Evolutionary conservation across 2,888 invertebrate species (phyloP).

Genomic region (Hypena proboscidalis): DNA sequence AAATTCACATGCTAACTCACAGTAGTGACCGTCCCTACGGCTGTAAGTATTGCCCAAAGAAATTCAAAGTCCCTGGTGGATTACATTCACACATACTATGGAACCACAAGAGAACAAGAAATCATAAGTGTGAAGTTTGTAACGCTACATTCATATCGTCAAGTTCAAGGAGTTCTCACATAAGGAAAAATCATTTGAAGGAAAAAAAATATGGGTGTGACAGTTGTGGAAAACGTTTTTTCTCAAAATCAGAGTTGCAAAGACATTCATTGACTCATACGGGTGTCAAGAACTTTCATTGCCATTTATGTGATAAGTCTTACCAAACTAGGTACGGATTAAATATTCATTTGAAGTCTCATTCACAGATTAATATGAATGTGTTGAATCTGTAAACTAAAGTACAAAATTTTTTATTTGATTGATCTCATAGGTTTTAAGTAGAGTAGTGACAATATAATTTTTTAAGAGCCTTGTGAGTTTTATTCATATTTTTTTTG

Average conservation of each 20-base stretch:
- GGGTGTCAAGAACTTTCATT: conserved; percentile 79
- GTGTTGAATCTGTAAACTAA: conserved; percentile 49
- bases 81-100: conserved; percentile 76
- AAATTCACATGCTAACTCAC: conserved; percentile 78
- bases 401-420: conserved; percentile 34
- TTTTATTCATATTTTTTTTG: too few species aligned
- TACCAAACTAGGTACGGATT: conserved; percentile 80
- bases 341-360: conserved; percentile 79
- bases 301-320: conserved; percentile 78
- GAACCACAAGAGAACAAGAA: conserved; percentile 78
- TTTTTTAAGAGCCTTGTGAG: neutral
- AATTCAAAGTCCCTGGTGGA: conserved; percentile 78
- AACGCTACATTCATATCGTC: conserved; percentile 79
- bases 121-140: conserved; percentile 79
- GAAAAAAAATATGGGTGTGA: conserved; percentile 80
- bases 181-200: conserved; percentile 77
- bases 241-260: conserved; percentile 76
- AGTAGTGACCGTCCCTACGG: conserved; percentile 69
- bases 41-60: conserved; percentile 79
- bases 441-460: conserved; percentile 15
- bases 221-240: conserved; percentile 75
- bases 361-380: conserved; percentile 59
- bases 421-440: conserved; percentile 43
- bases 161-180: conserved; percentile 75
- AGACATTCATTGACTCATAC: conserved; percentile 78